Conservation (phyloP, 2,888 invertebrate genomes). For the Malachius bipustulatus region DNA sequence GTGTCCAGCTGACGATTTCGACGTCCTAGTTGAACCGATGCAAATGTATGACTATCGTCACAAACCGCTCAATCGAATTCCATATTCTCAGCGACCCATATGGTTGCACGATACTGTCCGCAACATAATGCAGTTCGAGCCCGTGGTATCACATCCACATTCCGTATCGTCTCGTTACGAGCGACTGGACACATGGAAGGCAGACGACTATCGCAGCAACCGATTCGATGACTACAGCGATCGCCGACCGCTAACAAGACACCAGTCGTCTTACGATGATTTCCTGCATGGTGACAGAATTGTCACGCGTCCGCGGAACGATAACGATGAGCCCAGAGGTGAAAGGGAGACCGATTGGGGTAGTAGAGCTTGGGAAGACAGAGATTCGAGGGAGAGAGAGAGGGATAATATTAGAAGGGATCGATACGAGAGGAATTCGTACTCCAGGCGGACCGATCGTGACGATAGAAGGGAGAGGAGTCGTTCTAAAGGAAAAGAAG, state of each 20-base stretch:
- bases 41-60: slow-evolving; percentile 64
- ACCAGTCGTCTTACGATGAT: not conserved
- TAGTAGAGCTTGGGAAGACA: no score
- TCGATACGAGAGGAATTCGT: not conserved
- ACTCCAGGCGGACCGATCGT: no score
- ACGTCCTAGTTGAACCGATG: slow-evolving; percentile 49
- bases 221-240: slow-evolving; percentile 2
- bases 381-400: not conserved
- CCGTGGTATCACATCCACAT: slow-evolving; percentile 21
- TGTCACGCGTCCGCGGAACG: not conserved
- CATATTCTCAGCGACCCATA: slow-evolving; percentile 32
- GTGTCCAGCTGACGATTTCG: slow-evolving; percentile 21
- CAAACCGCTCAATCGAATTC: slow-evolving; percentile 38
- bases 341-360: no score
- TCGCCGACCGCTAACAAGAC: no score
- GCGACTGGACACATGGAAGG: slow-evolving; percentile 13
- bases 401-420: slow-evolving; percentile 1
- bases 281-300: not conserved
- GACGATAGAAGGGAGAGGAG: no score
- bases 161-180: slow-evolving; percentile 15
- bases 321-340: no score
- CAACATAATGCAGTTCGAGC: slow-evolving; percentile 33
- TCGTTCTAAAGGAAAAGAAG: no score
- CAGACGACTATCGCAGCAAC: slow-evolving; percentile 7
- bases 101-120: slow-evolving; percentile 31